phyloP scores from a whole-genome alignment of 2,113 vertebrate species.

The Leucopternis melanops region DNA sequence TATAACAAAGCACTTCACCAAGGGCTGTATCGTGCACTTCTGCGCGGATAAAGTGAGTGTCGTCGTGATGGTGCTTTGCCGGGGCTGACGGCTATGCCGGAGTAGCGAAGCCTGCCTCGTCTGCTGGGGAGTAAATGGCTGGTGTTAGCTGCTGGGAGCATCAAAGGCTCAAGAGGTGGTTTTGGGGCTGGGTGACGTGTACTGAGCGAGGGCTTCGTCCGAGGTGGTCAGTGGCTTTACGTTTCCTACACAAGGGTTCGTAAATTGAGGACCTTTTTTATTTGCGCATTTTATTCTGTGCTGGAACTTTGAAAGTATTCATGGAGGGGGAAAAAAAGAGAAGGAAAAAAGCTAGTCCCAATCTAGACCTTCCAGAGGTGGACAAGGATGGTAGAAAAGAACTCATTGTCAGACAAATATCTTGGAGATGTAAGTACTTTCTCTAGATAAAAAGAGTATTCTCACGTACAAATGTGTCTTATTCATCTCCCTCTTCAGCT shows the following conservation, averaged over 20 bases:
- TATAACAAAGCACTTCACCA: neutral
- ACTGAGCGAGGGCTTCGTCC: neutral
- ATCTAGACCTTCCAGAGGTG: too few relatives aligned
- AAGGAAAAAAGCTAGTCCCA: too few relatives aligned
- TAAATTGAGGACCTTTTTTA: neutral
- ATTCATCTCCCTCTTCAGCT: too few relatives aligned
- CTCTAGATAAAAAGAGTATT: too few relatives aligned
- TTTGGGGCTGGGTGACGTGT: neutral
- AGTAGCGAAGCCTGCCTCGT: neutral
- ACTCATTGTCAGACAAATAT: too few relatives aligned
- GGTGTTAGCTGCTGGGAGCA: neutral
- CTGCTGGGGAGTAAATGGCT: neutral
- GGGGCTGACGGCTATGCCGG: neutral
- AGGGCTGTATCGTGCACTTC: neutral
- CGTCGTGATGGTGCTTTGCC: neutral
- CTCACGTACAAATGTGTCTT: too few relatives aligned
- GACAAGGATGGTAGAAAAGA: too few relatives aligned
- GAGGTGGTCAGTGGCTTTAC: neutral
- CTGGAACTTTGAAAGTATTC: too few relatives aligned
- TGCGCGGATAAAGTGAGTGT: neutral
- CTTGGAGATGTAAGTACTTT: too few relatives aligned
- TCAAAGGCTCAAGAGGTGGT: rapidly evolving
- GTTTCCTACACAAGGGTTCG: neutral
- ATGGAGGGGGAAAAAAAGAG: too few relatives aligned
- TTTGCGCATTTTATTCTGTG: neutral